A percentile compares a stretch with the other conserved stretches of the same genome.
Evolutionary conservation across 2,113 vertebrate genomes (phyloP).

Genomic region (Carlito syrichta): DNA sequence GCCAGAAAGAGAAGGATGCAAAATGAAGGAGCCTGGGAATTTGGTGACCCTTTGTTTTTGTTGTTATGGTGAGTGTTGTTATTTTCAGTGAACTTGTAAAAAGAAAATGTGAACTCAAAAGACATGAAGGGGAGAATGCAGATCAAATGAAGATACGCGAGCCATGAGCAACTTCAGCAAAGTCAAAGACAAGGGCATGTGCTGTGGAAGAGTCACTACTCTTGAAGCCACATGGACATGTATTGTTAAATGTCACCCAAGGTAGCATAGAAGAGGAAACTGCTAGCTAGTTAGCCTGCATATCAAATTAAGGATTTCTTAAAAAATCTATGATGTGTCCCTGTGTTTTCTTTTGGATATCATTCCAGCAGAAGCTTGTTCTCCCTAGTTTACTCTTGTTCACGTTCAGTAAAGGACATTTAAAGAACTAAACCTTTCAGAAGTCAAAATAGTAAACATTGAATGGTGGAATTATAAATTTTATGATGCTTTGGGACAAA

Average conservation of each 20-base stretch:
- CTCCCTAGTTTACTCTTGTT: neutral
- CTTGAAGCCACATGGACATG: fast-evolving
- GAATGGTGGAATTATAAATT: neutral
- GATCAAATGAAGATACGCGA: fast-evolving
- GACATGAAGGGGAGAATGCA: neutral
- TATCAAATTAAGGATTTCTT: neutral
- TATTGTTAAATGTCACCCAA: fast-evolving
- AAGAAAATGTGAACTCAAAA: neutral
- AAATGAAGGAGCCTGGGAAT: neutral
- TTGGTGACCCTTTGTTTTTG: neutral
- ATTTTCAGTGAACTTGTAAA: neutral
- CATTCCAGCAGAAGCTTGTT: neutral
- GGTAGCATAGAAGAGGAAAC: neutral
- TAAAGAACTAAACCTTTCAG: neutral
- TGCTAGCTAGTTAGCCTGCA: fast-evolving
- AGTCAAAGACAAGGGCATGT: fast-evolving
- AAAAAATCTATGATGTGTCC: neutral
- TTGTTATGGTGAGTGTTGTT: too few relatives aligned
- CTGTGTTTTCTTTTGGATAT: neutral
- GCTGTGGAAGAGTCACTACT: fast-evolving
- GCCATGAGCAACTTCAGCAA: too few relatives aligned
- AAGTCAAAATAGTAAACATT: neutral
- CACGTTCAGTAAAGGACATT: neutral
- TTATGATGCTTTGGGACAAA: neutral
- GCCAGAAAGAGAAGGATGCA: fast-evolving